A percentile compares a stretch with the other conserved stretches of the same genome.
Conservation (phyloP, 1,140 invertebrate genomes). For the Pissodes strobi region DNA sequence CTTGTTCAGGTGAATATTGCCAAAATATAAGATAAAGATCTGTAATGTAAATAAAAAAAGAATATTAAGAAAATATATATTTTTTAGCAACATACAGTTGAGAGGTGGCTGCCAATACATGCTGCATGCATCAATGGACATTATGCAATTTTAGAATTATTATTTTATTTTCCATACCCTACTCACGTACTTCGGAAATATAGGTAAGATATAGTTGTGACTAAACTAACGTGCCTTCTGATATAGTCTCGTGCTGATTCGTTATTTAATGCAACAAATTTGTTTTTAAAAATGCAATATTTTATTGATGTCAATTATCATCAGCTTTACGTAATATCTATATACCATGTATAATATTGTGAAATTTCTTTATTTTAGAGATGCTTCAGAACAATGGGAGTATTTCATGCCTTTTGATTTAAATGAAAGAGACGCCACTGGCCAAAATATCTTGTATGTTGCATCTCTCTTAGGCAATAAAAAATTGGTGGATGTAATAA, state of each 20-base stretch:
- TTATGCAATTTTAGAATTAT: conserved; percentile 71
- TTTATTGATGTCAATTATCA: too few species aligned
- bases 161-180: conserved; percentile 85
- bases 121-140: conserved; percentile 90
- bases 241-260: too few species aligned
- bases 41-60: not conserved
- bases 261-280: too few species aligned
- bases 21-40: too few species aligned
- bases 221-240: too few species aligned
- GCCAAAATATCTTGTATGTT: conserved; percentile 87
- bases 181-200: conserved; percentile 69
- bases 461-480: conserved; percentile 83
- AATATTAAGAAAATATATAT: not conserved
- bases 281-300: too few species aligned
- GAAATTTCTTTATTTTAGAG: conserved; percentile 60
- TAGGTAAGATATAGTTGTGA: conserved; percentile 58
- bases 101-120: conserved; percentile 91
- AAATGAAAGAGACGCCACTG: conserved; percentile 86
- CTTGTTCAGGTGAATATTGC: conserved; percentile 65
- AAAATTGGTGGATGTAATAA: conserved; percentile 76
- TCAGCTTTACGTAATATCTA: too few species aligned
- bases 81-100: conserved; percentile 78
- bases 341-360: too few species aligned
- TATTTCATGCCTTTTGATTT: conserved; percentile 88
- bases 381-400: conserved; percentile 74